Percentiles rank a stretch among this genome's conserved stretches.
Conservation (phyloP, 2,797 vertebrate species). For the Tadarida brasiliensis region DNA sequence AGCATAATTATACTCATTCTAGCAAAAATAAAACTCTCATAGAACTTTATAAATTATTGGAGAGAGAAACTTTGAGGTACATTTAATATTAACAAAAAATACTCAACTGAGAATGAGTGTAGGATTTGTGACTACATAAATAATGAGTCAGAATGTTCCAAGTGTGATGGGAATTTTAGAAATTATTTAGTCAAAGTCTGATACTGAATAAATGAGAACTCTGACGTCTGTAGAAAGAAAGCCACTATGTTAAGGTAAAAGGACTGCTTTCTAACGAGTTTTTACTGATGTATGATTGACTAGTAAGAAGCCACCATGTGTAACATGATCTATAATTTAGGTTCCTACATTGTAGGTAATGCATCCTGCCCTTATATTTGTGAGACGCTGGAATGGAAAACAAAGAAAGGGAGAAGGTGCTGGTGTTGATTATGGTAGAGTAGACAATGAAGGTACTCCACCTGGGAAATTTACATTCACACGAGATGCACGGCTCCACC, state of each 20-base stretch:
- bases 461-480: neutral
- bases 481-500: neutral
- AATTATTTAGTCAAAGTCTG: neutral
- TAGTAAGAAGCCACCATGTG: neutral
- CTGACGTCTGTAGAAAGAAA: neutral
- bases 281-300: neutral
- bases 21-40: neutral
- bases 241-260: neutral
- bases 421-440: neutral
- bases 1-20: neutral
- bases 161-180: neutral
- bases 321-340: neutral
- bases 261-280: neutral
- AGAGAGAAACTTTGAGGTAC: neutral
- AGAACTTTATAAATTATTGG: neutral
- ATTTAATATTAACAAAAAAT: neutral
- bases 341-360: no score
- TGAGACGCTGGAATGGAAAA: neutral
- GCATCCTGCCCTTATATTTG: neutral
- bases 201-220: neutral
- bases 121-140: neutral
- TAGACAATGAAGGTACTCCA: neutral
- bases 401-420: accelerated
- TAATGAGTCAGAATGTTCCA: neutral
- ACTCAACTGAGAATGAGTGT: neutral